Evolutionary conservation across 2,888 invertebrate species (phyloP), one percentile per base, ranked within the genome.

Genomic region (Sisyra terminalis): DNA sequence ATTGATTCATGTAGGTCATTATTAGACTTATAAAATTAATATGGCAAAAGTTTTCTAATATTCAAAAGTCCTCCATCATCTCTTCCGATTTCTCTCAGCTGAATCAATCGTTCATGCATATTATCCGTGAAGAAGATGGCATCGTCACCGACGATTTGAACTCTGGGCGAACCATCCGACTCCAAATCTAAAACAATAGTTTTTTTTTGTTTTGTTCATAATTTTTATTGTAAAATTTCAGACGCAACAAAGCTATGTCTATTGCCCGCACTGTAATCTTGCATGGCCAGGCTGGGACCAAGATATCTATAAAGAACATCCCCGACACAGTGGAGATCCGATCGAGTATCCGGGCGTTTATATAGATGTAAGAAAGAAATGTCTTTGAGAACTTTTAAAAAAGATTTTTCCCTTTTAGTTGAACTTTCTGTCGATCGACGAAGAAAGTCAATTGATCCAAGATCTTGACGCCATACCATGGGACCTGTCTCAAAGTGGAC

Each of bases 401-500:
- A 35, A 31, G 11, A 13, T 10, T 6, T 31, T 15, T 39, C 8
- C 31, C 10, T 52, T 76, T 41, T 56, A 75, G 62, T 57, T 71
- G 38, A 69, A 89, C 54, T 96, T 96, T 59, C 62, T 98, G 37
- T 70, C 68, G 2, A 58, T 63, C 43, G 57, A 65, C 1, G 93
- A 94, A 60, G 86, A 85, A 53, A 51, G 58, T 1, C 48, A 57
- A 3, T 60, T 94, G 9, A 69, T 83, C 46, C 58, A 67, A 40
- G 69, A 73, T 43, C 74, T 96, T 9, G 90, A 96, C 56, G 64
- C 67, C 46, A 66, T 85, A 48, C 77, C 82, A 0, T 98, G 97
- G 96, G 79, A 82, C 50, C 66, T 70, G 30, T 97, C 97, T 0
- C 97, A 97, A 61, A 96, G 94, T 59, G 97, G 97, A 1, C 70